Percentiles rank a stretch among this genome's conserved stretches.
phyloP scores from a whole-genome alignment of 2,888 invertebrate genomes.

The Timema cristinae region DNA sequence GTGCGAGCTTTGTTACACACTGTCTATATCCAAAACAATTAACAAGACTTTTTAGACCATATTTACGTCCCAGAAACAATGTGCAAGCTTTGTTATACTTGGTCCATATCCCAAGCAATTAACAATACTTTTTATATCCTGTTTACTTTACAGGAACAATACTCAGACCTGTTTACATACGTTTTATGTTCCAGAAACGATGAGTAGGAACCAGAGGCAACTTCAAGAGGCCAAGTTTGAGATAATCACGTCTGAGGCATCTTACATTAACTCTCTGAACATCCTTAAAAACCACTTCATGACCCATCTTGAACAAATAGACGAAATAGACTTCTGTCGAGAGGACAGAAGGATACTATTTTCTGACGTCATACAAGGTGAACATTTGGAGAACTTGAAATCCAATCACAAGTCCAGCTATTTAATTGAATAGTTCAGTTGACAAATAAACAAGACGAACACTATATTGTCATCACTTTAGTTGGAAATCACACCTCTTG shows the following conservation, averaged over 20 bases:
- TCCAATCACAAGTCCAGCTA: no score
- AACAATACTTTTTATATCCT: neutral
- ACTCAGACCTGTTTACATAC: no score
- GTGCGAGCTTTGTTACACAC: no score
- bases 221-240: conserved; percentile 14
- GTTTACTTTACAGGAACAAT: no score
- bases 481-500: no score
- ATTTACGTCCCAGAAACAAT: no score
- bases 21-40: no score
- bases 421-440: no score
- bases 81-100: no score
- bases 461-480: no score
- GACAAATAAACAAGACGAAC: no score
- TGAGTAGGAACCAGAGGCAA: neutral
- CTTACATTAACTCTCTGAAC: conserved; percentile 11
- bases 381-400: neutral
- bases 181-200: neutral
- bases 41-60: neutral
- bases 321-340: neutral
- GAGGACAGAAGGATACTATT: neutral
- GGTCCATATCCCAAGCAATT: no score
- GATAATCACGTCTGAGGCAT: conserved; percentile 11
- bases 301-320: conserved; percentile 2
- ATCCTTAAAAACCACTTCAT: conserved; percentile 15
- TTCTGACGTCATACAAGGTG: conserved; percentile 3